phyloP scores from a whole-genome alignment of 2,888 invertebrate species.

The Tetranychus truncatus region DNA sequence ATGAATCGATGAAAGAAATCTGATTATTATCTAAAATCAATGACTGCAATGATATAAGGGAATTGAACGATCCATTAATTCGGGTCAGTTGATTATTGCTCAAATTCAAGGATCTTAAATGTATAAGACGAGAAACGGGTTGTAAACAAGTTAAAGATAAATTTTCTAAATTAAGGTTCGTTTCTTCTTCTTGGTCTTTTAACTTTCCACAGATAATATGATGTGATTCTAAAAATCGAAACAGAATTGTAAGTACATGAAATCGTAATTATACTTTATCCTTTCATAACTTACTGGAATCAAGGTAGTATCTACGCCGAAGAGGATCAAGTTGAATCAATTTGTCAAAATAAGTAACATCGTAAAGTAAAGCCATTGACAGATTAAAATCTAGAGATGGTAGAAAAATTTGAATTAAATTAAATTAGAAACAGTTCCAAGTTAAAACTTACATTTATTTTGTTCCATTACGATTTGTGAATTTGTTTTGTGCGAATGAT shows the following conservation, averaged over 20 bases:
- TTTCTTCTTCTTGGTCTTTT: not conserved
- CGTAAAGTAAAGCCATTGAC: not conserved
- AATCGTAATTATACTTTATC: not conserved
- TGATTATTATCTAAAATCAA: conserved; percentile 24
- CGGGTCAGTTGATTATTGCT: conserved; percentile 21
- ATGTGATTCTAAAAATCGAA: not conserved
- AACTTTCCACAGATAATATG: not conserved
- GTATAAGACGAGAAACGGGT: conserved; percentile 22
- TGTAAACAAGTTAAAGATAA: conserved; percentile 18
- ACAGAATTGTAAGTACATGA: not conserved
- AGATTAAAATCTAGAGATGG: not conserved
- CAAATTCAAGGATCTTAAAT: conserved; percentile 23
- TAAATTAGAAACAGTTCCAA: too few species aligned
- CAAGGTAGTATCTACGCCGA: not conserved
- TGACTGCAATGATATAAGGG: conserved; percentile 21
- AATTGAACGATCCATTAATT: conserved; percentile 20
- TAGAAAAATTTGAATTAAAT: not conserved
- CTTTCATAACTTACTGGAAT: not conserved
- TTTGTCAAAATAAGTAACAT: not conserved
- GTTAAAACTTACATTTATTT: not conserved
- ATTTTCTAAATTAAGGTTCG: not conserved
- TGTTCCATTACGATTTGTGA: not conserved
- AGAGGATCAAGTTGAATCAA: conserved; percentile 6
- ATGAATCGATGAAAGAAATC: conserved; percentile 19
- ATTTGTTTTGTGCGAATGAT: not conserved